Evolutionary conservation across 2,113 vertebrate species (phyloP), one percentile per base, ranked within the genome.

Genomic region (Daboia siamensis): DNA sequence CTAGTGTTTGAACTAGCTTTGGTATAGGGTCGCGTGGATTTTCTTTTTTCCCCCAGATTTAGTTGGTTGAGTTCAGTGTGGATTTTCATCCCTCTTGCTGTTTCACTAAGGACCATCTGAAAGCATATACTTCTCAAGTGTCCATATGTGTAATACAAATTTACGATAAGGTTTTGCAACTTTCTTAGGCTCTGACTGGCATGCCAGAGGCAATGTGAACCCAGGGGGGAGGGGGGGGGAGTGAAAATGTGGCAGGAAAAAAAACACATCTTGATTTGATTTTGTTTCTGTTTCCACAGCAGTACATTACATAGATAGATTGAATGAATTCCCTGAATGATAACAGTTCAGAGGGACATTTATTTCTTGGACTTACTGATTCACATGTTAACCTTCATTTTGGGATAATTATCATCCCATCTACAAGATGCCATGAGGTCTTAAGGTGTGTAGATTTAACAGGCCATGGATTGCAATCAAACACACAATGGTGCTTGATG

Each of bases 121-220:
- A 55, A 94, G 93, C 4, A 56, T 9, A 24, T 92, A 69, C n/a
- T 94, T 90, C 3, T 90, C 56, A 95, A 93, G 15, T 10, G 20
- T 86, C 93, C 88, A 1, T 61, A 87, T 92, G 93, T 94, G 64
- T 1, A 59, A 54, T 88, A 80, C 5, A 15, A 90, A 20, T 3
- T 26, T 20, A n/a, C 3, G 13, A 56, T 24, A 44, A 12, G 26
- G n/a, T 64, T 91, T 91, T 87, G 15, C 29, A 46, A 87, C 56
- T 87, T 52, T 64, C 5, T 74, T 74, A 33, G 69, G 2, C 29
- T 80, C 39, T 44, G 33, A 44, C 3, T 80, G 55, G 55, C 55
- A 56, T 1, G 55, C 55, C 17, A 21, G 55, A 13, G 15, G 4
- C 55, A 17, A 21, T 2, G 5, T 74, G 13, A 80, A 39, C 13